These are phyloP conservation scores for Thalassarche chlororhynchos DNA, from an alignment of 2,113 vertebrate genomes.

Conservation along the genomic window DNA sequence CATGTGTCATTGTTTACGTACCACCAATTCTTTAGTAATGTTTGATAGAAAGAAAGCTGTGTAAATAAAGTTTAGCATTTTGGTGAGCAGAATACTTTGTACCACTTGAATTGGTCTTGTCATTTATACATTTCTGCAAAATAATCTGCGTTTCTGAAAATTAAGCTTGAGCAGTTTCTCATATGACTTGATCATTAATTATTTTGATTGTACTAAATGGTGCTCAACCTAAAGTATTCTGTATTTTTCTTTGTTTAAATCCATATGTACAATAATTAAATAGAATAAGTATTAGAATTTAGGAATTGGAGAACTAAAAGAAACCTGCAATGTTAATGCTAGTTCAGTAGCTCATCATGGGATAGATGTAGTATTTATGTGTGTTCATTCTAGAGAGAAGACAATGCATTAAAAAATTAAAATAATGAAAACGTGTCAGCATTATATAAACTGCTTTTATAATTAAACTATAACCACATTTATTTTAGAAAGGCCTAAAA, in stretches of 20 bases:
- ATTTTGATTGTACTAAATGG: neutral
- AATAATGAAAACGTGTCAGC: neutral
- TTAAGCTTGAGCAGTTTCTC: slow-evolving; percentile 1
- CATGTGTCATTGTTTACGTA: slow-evolving; percentile 41
- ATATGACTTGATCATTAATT: neutral
- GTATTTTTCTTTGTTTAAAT: slow-evolving; percentile 1
- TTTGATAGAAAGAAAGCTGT: slow-evolving; percentile 21
- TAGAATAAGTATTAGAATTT: neutral
- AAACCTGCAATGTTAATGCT: neutral
- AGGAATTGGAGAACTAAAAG: neutral
- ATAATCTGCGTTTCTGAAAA: slow-evolving; percentile 21
- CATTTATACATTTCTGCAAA: slow-evolving; percentile 23
- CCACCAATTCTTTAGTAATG: slow-evolving; percentile 30
- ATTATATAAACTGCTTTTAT: slow-evolving; percentile 16
- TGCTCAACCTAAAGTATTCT: neutral
- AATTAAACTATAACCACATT: neutral
- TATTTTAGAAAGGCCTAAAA: neutral
- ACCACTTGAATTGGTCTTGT: slow-evolving; percentile 17
- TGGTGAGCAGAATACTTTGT: slow-evolving; percentile 10
- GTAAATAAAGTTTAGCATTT: slow-evolving; percentile 63
- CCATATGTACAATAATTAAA: neutral
- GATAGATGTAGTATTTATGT: slow-evolving; percentile 31
- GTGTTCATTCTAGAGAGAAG: slow-evolving; percentile 13
- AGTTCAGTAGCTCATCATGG: neutral
- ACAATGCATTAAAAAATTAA: neutral